Percentiles rank a stretch among this genome's conserved stretches.
Evolutionary conservation across 2,888 invertebrate species (phyloP).

Genomic region (Teleiodes luculella): DNA sequence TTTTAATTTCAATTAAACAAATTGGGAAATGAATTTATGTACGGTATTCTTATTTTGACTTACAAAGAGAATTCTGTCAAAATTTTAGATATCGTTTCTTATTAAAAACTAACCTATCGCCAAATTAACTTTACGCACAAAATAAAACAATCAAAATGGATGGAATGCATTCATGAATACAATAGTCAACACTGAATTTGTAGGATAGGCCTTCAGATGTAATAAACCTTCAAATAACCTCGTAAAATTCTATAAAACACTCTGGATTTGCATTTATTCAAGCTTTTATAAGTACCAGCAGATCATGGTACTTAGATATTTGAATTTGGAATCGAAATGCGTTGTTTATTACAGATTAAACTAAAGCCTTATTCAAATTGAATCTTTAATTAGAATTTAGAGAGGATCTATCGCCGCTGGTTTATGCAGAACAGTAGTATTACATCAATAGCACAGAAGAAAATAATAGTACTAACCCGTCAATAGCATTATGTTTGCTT

Average conservation of each 20-base stretch:
- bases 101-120: too few species aligned
- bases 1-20: too few species aligned
- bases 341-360: background rate
- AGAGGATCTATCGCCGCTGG: background rate
- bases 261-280: background rate
- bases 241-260: background rate
- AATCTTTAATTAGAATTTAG: background rate
- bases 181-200: background rate
- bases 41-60: too few species aligned
- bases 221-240: slow-evolving; percentile 1
- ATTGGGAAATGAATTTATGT: too few species aligned
- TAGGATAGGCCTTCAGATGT: background rate
- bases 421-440: too few species aligned
- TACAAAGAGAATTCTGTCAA: too few species aligned
- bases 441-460: too few species aligned
- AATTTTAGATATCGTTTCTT: too few species aligned
- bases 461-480: too few species aligned
- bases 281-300: background rate
- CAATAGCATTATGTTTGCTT: too few species aligned
- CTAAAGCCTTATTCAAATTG: background rate
- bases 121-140: too few species aligned
- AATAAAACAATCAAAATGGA: too few species aligned
- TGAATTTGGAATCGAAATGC: background rate
- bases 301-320: background rate
- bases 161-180: background rate